Conservation (phyloP, 2,797 vertebrate genomes). For the Molossus alvarezi region DNA sequence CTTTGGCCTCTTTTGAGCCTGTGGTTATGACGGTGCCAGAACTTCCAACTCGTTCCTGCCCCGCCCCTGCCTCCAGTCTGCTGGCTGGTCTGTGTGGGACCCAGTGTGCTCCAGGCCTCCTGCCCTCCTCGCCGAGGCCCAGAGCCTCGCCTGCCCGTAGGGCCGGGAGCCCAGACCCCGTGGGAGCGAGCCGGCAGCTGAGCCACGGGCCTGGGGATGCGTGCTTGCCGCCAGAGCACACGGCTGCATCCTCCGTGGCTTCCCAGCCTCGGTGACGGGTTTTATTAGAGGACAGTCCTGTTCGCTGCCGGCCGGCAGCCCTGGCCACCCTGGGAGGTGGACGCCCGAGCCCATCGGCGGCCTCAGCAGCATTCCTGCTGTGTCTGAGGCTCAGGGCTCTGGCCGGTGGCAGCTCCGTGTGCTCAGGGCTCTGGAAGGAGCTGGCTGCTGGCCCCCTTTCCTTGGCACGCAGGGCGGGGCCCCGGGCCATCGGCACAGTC, state of each 20-base stretch:
- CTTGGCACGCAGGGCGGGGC: neutral
- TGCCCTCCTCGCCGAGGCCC: fast-evolving
- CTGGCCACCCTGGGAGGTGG: slow-evolving; percentile 75
- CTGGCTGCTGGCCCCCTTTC: fast-evolving
- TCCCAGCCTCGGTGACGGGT: slow-evolving; percentile 83
- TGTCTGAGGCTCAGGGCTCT: fast-evolving
- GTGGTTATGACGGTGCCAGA: fast-evolving
- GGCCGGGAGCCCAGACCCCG: neutral
- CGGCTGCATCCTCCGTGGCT: slow-evolving; percentile 86
- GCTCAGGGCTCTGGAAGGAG: neutral
- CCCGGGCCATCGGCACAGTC: neutral
- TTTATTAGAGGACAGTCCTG: slow-evolving; percentile 79
- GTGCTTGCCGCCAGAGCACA: slow-evolving; percentile 80
- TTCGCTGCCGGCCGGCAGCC: slow-evolving; percentile 83
- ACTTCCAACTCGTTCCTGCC: fast-evolving
- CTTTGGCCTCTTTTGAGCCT: neutral
- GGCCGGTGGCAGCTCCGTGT: fast-evolving
- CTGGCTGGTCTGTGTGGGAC: neutral
- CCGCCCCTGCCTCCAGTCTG: neutral
- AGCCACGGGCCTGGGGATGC: slow-evolving; percentile 65
- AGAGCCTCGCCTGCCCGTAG: neutral
- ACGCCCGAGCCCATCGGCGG: slow-evolving; percentile 45
- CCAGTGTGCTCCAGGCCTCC: fast-evolving
- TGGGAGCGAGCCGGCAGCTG: slow-evolving; percentile 15
- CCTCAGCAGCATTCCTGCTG: neutral